These are phyloP conservation scores for Poeciliopsis infans DNA, from an alignment of 2,797 vertebrate species.

Conservation along the genomic window DNA sequence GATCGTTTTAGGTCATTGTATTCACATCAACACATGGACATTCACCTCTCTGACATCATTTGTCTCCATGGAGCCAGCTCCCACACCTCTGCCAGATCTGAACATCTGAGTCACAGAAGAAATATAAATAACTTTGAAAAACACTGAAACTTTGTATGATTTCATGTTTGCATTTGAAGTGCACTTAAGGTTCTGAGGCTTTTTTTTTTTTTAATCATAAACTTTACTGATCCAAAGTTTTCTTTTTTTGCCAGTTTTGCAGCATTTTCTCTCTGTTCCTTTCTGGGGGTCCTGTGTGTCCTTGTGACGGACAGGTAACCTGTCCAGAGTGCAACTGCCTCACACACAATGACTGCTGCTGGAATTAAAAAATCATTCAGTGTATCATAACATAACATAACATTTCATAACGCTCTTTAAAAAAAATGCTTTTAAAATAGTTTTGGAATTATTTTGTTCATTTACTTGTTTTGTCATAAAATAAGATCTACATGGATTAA, in stretches of 20 bases:
- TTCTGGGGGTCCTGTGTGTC: neutral
- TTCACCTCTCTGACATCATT: conserved; percentile 11
- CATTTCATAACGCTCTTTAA: neutral
- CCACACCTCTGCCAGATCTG: conserved; percentile 21
- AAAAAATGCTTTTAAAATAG: neutral
- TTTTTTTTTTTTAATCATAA: neutral
- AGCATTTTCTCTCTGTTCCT: neutral
- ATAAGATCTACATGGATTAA: neutral
- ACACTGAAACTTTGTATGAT: neutral
- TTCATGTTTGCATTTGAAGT: conserved; percentile 6
- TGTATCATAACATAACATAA: neutral
- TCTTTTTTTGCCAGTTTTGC: neutral
- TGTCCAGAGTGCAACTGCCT: neutral
- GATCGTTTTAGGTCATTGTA: neutral
- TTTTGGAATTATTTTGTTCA: neutral
- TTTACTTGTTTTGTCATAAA: neutral
- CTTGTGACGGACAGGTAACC: neutral
- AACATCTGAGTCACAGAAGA: conserved; percentile 33
- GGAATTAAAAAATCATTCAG: neutral
- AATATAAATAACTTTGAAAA: conserved; percentile 17
- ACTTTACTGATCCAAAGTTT: neutral
- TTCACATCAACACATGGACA: neutral
- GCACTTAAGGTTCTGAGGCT: neutral
- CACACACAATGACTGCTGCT: neutral
- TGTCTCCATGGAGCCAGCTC: conserved; percentile 33